Evolutionary conservation across 2,888 invertebrate species (phyloP).

Genomic region (Lutraria lutraria): DNA sequence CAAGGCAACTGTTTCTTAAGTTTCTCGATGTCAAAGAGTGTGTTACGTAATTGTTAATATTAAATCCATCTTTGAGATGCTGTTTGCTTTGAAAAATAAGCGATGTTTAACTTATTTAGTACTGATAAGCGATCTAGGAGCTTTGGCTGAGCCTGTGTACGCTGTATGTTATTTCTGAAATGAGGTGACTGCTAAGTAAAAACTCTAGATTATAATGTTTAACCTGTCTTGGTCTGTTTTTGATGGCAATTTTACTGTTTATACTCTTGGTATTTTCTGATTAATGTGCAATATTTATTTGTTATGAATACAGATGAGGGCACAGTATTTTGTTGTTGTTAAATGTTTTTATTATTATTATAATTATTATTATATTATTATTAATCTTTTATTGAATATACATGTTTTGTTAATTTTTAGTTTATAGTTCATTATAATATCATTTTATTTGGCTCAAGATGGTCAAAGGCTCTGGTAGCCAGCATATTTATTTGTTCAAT

Average conservation of each 20-base stretch:
- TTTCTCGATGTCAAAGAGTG: too few relatives aligned
- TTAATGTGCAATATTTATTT: conserved; percentile 12
- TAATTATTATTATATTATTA: background rate
- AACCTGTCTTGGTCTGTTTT: background rate
- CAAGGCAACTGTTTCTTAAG: too few relatives aligned
- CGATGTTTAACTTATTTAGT: too few relatives aligned
- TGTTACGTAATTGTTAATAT: too few relatives aligned
- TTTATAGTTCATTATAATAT: conserved; percentile 6
- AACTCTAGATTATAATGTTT: background rate
- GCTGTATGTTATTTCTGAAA: too few relatives aligned
- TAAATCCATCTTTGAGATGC: too few relatives aligned
- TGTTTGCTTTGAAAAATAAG: too few relatives aligned
- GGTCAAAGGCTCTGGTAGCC: background rate
- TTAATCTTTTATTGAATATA: conserved; percentile 16
- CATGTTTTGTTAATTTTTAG: conserved; percentile 15
- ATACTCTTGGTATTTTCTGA: background rate
- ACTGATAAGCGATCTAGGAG: too few relatives aligned
- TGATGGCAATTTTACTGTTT: background rate
- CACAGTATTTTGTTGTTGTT: conserved; percentile 16
- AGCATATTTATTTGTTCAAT: background rate
- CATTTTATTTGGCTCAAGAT: background rate
- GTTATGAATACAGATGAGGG: background rate
- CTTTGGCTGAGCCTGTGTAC: too few relatives aligned
- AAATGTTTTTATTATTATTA: background rate
- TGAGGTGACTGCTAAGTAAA: too few relatives aligned